Evolutionary conservation across 2,113 vertebrate genomes (phyloP).

Genomic region (Numenius arquata): DNA sequence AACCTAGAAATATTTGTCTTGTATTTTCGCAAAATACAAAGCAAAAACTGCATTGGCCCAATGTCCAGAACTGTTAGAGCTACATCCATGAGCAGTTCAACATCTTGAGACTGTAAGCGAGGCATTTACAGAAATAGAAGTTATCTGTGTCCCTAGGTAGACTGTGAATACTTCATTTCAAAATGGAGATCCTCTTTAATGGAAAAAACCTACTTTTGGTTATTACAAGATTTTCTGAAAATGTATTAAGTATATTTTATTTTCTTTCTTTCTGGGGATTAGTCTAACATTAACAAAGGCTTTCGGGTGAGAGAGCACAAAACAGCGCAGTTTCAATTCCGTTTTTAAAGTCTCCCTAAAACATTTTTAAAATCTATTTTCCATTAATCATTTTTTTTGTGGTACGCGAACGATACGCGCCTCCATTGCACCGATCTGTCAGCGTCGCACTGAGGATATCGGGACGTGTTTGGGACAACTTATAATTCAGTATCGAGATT

Average conservation of each 20-base stretch:
- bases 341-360: neutral
- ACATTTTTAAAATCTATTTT: neutral
- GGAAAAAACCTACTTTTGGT: neutral
- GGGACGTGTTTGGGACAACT: accelerated
- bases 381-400: neutral
- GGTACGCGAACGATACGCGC: neutral
- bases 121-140: neutral
- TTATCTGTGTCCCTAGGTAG: neutral
- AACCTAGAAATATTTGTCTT: neutral
- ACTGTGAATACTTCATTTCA: neutral
- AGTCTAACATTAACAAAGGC: neutral
- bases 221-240: neutral
- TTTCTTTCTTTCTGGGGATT: neutral
- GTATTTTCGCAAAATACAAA: neutral
- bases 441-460: neutral
- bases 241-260: neutral
- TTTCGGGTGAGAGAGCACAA: neutral
- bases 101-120: neutral
- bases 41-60: neutral
- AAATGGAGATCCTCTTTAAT: neutral
- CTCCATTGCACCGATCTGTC: neutral
- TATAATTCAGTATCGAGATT: neutral
- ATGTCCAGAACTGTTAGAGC: neutral
- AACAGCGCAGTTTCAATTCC: neutral
- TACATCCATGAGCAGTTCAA: neutral